Percentiles rank a stretch among this genome's conserved stretches.
Evolutionary conservation across 2,888 invertebrate genomes (phyloP).

Genomic region (Drosophila dives): DNA sequence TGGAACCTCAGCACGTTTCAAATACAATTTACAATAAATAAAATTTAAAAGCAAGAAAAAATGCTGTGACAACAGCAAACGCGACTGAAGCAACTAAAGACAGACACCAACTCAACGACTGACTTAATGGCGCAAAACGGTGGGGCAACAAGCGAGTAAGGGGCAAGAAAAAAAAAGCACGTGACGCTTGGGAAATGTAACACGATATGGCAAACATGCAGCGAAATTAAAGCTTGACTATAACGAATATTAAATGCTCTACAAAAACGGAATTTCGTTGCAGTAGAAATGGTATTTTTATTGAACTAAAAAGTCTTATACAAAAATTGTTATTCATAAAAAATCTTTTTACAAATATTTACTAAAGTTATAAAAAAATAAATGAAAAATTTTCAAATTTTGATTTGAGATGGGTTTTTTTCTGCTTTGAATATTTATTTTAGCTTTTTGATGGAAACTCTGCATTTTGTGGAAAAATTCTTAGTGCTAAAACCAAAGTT

Average conservation of each 20-base stretch:
- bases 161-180: conserved; percentile 51
- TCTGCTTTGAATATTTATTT: background rate
- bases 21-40: conserved; percentile 81
- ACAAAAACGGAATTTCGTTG: background rate
- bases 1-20: conserved; percentile 79
- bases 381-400: background rate
- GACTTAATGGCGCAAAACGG: conserved; percentile 61
- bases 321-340: background rate
- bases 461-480: too few species aligned
- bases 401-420: background rate
- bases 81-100: conserved; percentile 38
- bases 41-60: conserved; percentile 76
- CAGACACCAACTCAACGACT: conserved; percentile 37
- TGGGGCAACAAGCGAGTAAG: background rate
- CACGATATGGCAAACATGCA: conserved; percentile 39
- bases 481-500: too few species aligned
- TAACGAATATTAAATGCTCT: conserved; percentile 22
- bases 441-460: too few species aligned
- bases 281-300: background rate
- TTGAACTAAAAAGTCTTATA: background rate
- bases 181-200: conserved; percentile 65
- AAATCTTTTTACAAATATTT: background rate
- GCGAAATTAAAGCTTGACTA: background rate
- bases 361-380: background rate
- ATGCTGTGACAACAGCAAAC: conserved; percentile 55